A percentile compares a stretch with the other conserved stretches of the same genome.
phyloP scores from a whole-genome alignment of 2,888 invertebrate genomes.

The Margaritifera margaritifera region DNA sequence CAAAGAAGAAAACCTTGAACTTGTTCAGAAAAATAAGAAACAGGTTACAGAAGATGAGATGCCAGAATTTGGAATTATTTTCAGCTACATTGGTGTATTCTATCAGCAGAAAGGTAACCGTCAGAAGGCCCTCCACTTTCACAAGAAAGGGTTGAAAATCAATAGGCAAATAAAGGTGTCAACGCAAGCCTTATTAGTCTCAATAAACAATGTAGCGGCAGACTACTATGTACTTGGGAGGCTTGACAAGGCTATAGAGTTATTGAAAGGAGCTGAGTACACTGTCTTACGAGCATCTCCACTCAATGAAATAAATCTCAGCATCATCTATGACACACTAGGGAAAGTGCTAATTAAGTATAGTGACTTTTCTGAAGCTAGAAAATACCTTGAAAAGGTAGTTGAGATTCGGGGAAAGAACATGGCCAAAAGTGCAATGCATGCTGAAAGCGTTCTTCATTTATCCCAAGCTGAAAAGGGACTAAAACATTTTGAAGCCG shows the following conservation, averaged over 20 bases:
- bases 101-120: slow-evolving; percentile 39
- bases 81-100: slow-evolving; percentile 51
- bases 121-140: slow-evolving; percentile 41
- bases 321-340: slow-evolving; percentile 22
- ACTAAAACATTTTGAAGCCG: no score
- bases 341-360: slow-evolving; percentile 23
- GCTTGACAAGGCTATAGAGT: slow-evolving; percentile 21
- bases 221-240: slow-evolving; percentile 11
- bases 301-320: slow-evolving; percentile 9
- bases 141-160: slow-evolving; percentile 34
- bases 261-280: slow-evolving; percentile 28
- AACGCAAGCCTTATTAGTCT: slow-evolving; percentile 33
- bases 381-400: no score
- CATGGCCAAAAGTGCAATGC: no score
- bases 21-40: no score
- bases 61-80: slow-evolving; percentile 29
- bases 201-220: slow-evolving; percentile 42
- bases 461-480: no score
- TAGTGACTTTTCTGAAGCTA: slow-evolving; percentile 3
- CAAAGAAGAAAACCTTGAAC: slow-evolving; percentile 25
- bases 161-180: slow-evolving; percentile 36
- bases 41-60: slow-evolving; percentile 14
- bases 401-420: no score
- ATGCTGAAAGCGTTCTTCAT: no score
- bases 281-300: slow-evolving; percentile 12